A percentile compares a stretch with the other conserved stretches of the same genome.
Conservation (phyloP, 2,888 invertebrate species). For the Salticus scenicus region DNA sequence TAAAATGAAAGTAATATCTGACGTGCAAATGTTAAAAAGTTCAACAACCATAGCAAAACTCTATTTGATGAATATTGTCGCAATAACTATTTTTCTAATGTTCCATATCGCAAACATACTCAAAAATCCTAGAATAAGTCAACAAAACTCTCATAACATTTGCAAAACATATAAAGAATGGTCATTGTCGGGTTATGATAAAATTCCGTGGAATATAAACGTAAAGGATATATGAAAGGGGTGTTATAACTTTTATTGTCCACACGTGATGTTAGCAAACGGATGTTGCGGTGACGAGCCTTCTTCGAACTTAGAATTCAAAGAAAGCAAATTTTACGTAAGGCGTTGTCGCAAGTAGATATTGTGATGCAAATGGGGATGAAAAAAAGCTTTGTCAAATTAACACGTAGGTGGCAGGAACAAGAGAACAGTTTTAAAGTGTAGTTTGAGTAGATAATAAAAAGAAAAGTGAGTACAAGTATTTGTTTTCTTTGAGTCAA, state of each 20-base stretch:
- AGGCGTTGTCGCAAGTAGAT: not conserved
- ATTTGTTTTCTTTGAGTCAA: not conserved
- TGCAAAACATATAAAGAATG: too few relatives aligned
- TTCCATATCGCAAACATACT: too few relatives aligned
- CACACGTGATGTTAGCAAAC: not conserved
- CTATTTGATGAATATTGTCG: too few relatives aligned
- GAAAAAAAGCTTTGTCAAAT: not conserved
- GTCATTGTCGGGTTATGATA: too few relatives aligned
- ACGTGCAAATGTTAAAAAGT: too few relatives aligned
- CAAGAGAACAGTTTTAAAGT: not conserved
- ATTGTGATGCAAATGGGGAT: constrained; percentile 4
- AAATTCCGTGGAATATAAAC: too few relatives aligned
- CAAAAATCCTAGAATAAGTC: too few relatives aligned
- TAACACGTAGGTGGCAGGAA: not conserved
- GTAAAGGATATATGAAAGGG: not conserved
- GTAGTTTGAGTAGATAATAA: not conserved
- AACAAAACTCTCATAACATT: too few relatives aligned
- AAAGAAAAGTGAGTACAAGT: not conserved
- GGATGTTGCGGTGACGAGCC: not conserved
- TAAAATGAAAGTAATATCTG: too few relatives aligned
- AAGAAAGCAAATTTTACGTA: not conserved
- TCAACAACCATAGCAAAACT: too few relatives aligned
- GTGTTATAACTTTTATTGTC: not conserved
- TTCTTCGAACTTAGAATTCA: not conserved
- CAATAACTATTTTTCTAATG: too few relatives aligned